Evolutionary conservation across 2,113 vertebrate species (phyloP).

Genomic region (Arothron firmamentum): DNA sequence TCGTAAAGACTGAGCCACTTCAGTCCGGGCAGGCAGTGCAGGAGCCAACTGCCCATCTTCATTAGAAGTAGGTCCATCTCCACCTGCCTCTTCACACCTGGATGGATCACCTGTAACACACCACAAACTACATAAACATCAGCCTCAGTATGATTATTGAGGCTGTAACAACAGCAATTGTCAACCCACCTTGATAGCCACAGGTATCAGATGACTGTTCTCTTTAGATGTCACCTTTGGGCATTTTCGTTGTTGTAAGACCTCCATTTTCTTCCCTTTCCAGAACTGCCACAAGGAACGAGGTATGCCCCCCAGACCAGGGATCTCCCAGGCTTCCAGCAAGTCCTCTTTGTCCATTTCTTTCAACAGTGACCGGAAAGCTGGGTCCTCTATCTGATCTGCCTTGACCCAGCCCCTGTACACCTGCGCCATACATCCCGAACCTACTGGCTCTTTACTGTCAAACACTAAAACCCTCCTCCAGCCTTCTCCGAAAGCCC

Average conservation of each 20-base stretch:
- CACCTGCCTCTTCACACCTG: constrained; percentile 85
- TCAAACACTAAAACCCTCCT: constrained; percentile 75
- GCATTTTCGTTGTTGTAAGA: constrained; percentile 27
- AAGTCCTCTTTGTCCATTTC: constrained; percentile 59
- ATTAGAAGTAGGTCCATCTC: constrained; percentile 87
- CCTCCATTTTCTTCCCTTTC: constrained; percentile 39
- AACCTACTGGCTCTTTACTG: constrained; percentile 86
- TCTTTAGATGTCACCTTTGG: constrained; percentile 22
- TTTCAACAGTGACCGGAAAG: constrained; percentile 53
- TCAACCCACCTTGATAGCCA: constrained; percentile 88
- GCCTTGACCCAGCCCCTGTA: constrained; percentile 84
- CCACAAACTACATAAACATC: not conserved
- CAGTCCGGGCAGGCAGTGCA: constrained; percentile 87
- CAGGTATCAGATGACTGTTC: constrained; percentile 75
- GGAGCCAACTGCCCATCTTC: constrained; percentile 81
- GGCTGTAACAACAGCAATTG: not conserved
- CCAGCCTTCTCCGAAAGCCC: constrained; percentile 87
- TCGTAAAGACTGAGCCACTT: constrained; percentile 92
- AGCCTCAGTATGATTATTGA: not conserved
- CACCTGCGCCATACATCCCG: constrained; percentile 91
- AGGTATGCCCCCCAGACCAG: constrained; percentile 67
- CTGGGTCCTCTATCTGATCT: constrained; percentile 63
- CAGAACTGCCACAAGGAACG: constrained; percentile 57
- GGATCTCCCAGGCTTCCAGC: constrained; percentile 77
- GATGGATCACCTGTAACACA: constrained; percentile 84